These are phyloP conservation scores for Lates calcarifer DNA, from an alignment of 2,113 vertebrate species.

Conservation along the genomic window DNA sequence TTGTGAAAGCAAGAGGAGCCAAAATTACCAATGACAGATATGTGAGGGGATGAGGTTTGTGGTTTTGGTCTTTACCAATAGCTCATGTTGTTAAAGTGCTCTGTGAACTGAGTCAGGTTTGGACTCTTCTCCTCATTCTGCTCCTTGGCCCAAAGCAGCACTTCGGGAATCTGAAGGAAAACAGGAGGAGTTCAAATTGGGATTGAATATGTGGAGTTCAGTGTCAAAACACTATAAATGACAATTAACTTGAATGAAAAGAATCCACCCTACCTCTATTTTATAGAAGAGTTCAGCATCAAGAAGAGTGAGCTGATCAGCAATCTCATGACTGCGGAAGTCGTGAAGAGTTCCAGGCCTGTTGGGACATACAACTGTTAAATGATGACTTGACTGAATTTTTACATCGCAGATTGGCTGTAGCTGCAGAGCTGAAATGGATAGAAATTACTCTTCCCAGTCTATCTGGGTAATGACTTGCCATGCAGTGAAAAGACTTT, in stretches of 20 bases:
- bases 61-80: conserved; percentile 90
- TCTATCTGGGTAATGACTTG: neutral
- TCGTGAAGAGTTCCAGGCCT: conserved; percentile 98
- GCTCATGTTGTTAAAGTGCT: conserved; percentile 99
- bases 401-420: neutral
- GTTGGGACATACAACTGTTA: conserved; percentile 35
- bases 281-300: conserved; percentile 99
- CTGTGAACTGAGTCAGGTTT: conserved; percentile 98
- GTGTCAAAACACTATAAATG: neutral
- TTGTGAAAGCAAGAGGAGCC: neutral
- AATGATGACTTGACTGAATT: neutral
- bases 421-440: neutral
- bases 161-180: conserved; percentile 93
- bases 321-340: conserved; percentile 98
- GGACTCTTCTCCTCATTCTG: conserved; percentile 99
- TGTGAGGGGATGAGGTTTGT: neutral
- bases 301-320: conserved; percentile 96
- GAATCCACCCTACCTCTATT: conserved; percentile 88
- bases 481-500: neutral
- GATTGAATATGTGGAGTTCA: neutral
- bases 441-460: no score
- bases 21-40: neutral
- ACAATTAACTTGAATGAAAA: neutral
- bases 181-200: neutral
- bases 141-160: conserved; percentile 98